Evolutionary conservation across 2,797 vertebrate genomes (phyloP).

Genomic region (Darevskia mixta): DNA sequence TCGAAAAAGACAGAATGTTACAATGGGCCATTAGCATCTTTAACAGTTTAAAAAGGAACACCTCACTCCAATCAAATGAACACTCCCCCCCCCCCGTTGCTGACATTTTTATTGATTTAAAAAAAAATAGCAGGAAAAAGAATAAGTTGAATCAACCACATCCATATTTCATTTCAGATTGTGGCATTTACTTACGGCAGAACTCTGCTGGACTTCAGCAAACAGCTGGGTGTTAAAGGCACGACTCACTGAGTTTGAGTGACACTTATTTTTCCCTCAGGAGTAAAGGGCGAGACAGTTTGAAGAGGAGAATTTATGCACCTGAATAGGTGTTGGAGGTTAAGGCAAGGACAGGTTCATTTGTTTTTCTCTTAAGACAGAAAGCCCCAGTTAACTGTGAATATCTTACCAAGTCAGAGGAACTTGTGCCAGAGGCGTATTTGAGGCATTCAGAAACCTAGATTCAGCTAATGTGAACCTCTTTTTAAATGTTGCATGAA

Average conservation of each 20-base stretch:
- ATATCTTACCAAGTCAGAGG: constrained; percentile 3
- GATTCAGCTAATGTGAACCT: not conserved
- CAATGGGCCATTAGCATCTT: constrained; percentile 28
- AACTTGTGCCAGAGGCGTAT: not conserved
- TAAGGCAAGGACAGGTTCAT: constrained; percentile 16
- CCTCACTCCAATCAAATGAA: constrained; percentile 37
- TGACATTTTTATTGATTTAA: constrained; percentile 56
- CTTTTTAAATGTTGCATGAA: not conserved
- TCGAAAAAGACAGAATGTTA: constrained; percentile 39
- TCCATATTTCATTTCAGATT: constrained; percentile 42
- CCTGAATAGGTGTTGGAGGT: constrained; percentile 32
- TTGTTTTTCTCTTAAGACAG: constrained; percentile 36
- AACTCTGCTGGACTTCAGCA: constrained; percentile 41
- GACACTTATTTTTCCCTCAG: constrained; percentile 25
- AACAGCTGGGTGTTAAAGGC: constrained; percentile 26
- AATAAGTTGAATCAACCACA: not conserved
- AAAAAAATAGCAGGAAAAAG: not conserved
- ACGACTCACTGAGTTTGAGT: constrained; percentile 21
- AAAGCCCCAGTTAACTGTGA: not conserved
- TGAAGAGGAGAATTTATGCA: constrained; percentile 41
- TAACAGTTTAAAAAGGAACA: not conserved
- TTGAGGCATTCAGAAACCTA: not conserved
- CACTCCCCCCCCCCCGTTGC: not conserved
- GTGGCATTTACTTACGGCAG: constrained; percentile 40
- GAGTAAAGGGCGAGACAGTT: constrained; percentile 27